Conservation (phyloP, 2,888 invertebrate species). For the Eristalis intricaria region DNA sequence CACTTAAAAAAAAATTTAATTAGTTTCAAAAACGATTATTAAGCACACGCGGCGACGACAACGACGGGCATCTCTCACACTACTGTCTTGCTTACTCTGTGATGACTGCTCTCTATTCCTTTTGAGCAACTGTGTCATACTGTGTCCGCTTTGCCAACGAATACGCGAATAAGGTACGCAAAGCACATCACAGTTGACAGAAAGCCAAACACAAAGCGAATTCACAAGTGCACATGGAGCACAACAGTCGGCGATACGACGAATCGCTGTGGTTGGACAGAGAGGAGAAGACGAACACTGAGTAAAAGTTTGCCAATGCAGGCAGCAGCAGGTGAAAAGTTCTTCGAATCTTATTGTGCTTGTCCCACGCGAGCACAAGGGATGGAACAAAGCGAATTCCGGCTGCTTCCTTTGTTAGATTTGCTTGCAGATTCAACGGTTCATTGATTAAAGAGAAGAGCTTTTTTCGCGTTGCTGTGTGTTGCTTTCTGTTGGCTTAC, state of each 20-base stretch:
- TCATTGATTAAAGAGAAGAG: conserved; percentile 33
- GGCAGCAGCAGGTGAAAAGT: conserved; percentile 33
- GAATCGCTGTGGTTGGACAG: not conserved
- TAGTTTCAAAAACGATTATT: conserved; percentile 16
- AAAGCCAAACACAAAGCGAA: conserved; percentile 33
- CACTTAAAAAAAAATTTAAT: conserved; percentile 21
- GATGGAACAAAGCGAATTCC: conserved; percentile 10
- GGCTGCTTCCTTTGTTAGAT: conserved; percentile 18
- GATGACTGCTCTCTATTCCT: conserved; percentile 8
- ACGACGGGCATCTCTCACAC: conserved; percentile 31
- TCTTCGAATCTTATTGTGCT: not conserved
- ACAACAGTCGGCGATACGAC: not conserved
- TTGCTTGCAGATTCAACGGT: conserved; percentile 20
- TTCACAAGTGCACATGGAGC: conserved; percentile 34
- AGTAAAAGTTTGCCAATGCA: conserved; percentile 21
- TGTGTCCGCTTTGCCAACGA: conserved; percentile 21
- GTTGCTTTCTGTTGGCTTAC: not conserved
- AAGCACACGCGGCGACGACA: conserved; percentile 35
- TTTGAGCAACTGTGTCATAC: conserved; percentile 25
- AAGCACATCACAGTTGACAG: conserved; percentile 34
- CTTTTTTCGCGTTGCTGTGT: conserved; percentile 8
- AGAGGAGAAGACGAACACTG: conserved; percentile 5
- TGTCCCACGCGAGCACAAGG: not conserved
- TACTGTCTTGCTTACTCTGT: conserved; percentile 12
- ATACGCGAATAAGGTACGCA: conserved; percentile 33